Conservation (phyloP, 2,113 vertebrate genomes). For the Syngnathus scovelli region DNA sequence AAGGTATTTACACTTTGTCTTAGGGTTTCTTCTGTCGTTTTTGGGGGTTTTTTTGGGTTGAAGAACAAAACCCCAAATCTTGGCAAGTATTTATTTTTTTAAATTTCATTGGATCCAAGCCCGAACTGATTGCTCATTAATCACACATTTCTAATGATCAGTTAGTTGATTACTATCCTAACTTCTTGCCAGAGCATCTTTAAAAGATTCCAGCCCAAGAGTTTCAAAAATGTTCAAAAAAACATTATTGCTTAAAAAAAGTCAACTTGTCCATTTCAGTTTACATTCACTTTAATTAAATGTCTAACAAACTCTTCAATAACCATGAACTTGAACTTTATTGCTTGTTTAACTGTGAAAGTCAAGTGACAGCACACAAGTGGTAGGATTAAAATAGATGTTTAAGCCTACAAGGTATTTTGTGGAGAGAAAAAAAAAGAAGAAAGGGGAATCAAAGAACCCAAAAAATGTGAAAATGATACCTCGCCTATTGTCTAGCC, state of each 20-base stretch:
- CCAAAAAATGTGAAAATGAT: conserved; percentile 20
- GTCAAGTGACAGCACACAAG: background rate
- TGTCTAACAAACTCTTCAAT: background rate
- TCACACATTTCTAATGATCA: no score
- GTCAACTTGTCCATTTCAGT: background rate
- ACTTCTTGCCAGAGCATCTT: background rate
- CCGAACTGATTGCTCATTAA: no score
- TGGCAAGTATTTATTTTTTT: background rate
- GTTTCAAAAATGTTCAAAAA: background rate
- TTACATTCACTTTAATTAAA: background rate
- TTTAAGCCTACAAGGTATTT: background rate
- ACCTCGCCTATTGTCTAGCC: conserved; percentile 32
- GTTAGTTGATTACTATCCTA: background rate
- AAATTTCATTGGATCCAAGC: background rate
- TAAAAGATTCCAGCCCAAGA: background rate
- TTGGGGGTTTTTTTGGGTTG: no score
- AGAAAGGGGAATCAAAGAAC: background rate
- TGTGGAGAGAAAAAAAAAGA: background rate
- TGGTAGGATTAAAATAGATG: background rate
- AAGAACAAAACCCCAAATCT: no score
- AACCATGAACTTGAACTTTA: conserved; percentile 1
- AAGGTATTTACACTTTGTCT: background rate
- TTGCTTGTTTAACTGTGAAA: background rate
- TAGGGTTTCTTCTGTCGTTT: background rate
- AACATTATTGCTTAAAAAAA: background rate